phyloP scores from a whole-genome alignment of 1,140 invertebrate species.

The Drosophila trapezifrons region DNA sequence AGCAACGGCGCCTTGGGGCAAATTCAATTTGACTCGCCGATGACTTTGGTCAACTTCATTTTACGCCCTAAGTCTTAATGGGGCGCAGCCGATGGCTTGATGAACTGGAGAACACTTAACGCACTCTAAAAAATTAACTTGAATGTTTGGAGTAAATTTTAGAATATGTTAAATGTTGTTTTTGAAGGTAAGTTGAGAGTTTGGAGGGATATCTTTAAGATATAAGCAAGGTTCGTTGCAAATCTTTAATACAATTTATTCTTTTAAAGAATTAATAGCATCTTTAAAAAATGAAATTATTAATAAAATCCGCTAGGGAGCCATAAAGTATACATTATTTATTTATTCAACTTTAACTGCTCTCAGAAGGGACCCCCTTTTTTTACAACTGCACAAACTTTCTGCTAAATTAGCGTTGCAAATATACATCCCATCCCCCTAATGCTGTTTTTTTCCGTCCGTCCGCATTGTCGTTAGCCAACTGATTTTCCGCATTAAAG shows the following conservation, averaged over 20 bases:
- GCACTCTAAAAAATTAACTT: conserved; percentile 4
- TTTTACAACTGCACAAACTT: conserved; percentile 43
- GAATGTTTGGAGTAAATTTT: background rate
- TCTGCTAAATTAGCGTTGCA: conserved; percentile 77
- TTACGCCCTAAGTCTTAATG: conserved; percentile 66
- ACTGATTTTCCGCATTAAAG: conserved; percentile 80
- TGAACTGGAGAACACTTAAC: conserved; percentile 29
- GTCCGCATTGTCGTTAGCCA: conserved; percentile 58
- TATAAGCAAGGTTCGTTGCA: too few species aligned
- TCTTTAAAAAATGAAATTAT: too few species aligned
- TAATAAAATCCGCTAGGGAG: background rate
- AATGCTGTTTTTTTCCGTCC: conserved; percentile 16
- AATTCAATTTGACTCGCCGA: conserved; percentile 68
- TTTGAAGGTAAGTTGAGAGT: too few species aligned
- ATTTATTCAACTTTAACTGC: background rate
- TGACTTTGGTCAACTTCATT: conserved; percentile 72
- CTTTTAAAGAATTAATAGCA: too few species aligned
- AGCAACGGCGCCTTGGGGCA: conserved; percentile 25
- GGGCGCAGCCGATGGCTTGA: conserved; percentile 61
- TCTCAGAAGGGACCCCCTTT: background rate
- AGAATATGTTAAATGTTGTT: background rate
- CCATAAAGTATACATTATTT: background rate
- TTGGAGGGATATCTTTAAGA: too few species aligned
- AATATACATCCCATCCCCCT: conserved; percentile 47
- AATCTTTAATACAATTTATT: too few species aligned